Conservation (phyloP, 2,113 vertebrate genomes). For the Camelus bactrianus region DNA sequence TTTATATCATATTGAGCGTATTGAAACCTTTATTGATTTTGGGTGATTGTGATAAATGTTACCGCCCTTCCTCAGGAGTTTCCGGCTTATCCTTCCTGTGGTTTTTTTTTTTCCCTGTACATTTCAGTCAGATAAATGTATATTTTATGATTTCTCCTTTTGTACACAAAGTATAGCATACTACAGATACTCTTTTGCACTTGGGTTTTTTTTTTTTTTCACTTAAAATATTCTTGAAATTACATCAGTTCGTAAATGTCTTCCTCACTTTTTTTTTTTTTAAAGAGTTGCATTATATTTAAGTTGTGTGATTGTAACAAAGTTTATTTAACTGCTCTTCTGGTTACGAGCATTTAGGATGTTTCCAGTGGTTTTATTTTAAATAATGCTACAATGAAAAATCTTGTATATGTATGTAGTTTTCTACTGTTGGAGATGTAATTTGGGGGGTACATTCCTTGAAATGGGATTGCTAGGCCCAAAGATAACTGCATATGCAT, state of each 20-base stretch:
- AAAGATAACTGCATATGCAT: background rate
- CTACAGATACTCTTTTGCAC: background rate
- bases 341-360: background rate
- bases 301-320: background rate
- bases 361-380: background rate
- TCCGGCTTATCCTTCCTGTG: background rate
- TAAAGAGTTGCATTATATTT: background rate
- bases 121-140: background rate
- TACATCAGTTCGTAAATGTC: background rate
- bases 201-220: background rate
- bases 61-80: background rate
- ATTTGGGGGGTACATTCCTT: background rate
- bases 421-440: background rate
- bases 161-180: background rate
- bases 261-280: background rate
- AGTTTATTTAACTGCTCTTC: background rate
- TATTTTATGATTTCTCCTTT: background rate
- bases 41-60: background rate
- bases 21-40: background rate
- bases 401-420: background rate
- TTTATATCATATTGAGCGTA: background rate
- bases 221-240: background rate
- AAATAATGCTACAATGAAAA: background rate
- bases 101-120: background rate
- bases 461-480: background rate